These are phyloP conservation scores for Lepeophtheirus nordmannii DNA, from an alignment of 2,888 invertebrate species.

Conservation along the genomic window DNA sequence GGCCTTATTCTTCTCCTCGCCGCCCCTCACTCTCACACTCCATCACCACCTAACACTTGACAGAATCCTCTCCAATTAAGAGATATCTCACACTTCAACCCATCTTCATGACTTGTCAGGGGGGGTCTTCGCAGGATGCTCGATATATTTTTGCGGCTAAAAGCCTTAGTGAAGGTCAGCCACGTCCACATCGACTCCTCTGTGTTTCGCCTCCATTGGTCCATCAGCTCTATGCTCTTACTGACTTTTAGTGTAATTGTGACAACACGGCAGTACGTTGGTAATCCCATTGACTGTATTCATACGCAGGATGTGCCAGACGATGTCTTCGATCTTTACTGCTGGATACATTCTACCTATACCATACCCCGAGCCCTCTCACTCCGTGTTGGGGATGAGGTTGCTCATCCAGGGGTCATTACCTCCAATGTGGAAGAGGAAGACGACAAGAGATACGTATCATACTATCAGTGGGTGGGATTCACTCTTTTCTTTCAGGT, in stretches of 20 bases:
- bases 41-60: too few species aligned
- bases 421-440: conserved; percentile 25
- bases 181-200: conserved; percentile 28
- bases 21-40: too few species aligned
- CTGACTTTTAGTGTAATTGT: conserved; percentile 28
- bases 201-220: conserved; percentile 28
- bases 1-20: too few species aligned
- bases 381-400: conserved; percentile 15
- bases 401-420: conserved; percentile 20
- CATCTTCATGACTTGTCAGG: too few species aligned
- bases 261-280: conserved; percentile 28
- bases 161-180: conserved; percentile 27
- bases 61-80: too few species aligned
- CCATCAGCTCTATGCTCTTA: conserved; percentile 28
- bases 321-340: conserved; percentile 28
- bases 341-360: conserved; percentile 29
- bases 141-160: conserved; percentile 28
- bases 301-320: conserved; percentile 27
- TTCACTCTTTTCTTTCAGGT: conserved; percentile 22
- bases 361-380: conserved; percentile 26
- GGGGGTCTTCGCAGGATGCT: conserved; percentile 26
- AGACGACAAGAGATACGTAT: conserved; percentile 28
- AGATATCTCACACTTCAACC: too few species aligned
- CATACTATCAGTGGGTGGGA: conserved; percentile 29
- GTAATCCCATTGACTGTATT: conserved; percentile 29